Evolutionary conservation across 2,113 vertebrate species (phyloP), one percentile per base, ranked within the genome.

Genomic region (Halcyon senegalensis): DNA sequence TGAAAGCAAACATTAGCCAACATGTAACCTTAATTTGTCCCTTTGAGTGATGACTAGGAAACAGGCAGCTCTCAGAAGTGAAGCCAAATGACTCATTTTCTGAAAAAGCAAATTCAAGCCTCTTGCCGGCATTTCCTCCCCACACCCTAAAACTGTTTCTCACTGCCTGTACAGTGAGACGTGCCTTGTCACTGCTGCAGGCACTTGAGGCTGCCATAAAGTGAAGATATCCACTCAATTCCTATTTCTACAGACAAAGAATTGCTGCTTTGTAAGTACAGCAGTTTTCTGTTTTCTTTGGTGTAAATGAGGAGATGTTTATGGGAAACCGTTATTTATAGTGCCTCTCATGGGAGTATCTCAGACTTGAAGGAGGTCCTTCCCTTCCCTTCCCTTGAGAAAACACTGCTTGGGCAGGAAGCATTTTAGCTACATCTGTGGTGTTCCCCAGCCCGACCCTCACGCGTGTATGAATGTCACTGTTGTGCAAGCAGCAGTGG

Each of bases 41-140:
- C 9, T 76, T 53, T 37, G 13, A 82, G 33, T 0, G 0, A n/a
- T 5, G 23, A 43, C 11, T 27, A 50, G 35, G 30, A 90, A 89
- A 67, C 35, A 78, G 41, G 35, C 46, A 93, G 60, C 25, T 7
- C 58, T 69, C 62, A 43, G 35, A 79, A 89, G 53, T 41, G 37
- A 64, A 82, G 77, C 58, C 30, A 21, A 92, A 86, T 93, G 66
- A 93, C 62, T 95, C 73, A 94, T 78, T 84, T 91, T 84, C 11
- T 10, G 46, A 16, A 92, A 55, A 39, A 90, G 46, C 11, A 67
- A 70, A 67, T 56, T 48, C 48, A 60, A 25, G 6, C 25, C 58
- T 64, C 30, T 25, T 23, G 19, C 41, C 0, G 3, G 20, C 7
- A n/a, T 78, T 96, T 96, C 91, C 70, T 91, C 39, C 13, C 69